phyloP scores from a whole-genome alignment of 2,888 invertebrate species.

The Crocallis elinguaria region DNA sequence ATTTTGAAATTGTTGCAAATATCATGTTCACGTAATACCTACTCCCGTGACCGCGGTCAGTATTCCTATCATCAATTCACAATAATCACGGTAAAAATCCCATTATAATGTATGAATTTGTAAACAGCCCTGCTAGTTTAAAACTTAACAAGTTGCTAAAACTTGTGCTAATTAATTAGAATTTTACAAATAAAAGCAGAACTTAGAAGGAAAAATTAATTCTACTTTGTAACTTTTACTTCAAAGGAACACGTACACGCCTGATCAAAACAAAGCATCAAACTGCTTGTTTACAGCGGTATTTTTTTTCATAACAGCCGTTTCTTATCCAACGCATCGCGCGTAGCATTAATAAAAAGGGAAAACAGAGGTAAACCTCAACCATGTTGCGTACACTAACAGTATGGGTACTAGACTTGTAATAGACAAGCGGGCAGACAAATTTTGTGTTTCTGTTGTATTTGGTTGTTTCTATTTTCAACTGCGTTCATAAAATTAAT shows the following conservation, averaged over 20 bases:
- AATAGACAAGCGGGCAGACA: background rate
- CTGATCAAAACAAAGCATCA: conserved; percentile 28
- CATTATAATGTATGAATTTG: too few species aligned
- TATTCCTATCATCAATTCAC: too few species aligned
- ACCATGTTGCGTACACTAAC: background rate
- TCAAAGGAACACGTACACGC: conserved; percentile 12
- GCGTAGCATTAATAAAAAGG: conserved; percentile 42
- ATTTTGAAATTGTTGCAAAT: too few species aligned
- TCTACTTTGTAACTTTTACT: background rate
- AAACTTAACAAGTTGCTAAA: too few species aligned
- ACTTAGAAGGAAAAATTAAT: background rate
- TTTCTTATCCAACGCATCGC: conserved; percentile 40
- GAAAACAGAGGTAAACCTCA: conserved; percentile 46
- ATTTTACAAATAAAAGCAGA: background rate
- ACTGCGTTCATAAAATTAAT: too few species aligned
- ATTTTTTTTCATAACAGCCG: conserved; percentile 37
- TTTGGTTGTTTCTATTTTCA: too few species aligned
- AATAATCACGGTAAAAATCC: too few species aligned
- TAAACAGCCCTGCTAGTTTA: too few species aligned
- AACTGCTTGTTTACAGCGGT: conserved; percentile 35
- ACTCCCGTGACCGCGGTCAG: too few species aligned
- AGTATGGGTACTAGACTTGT: conserved; percentile 6
- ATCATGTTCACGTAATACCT: too few species aligned
- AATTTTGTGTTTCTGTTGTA: background rate
- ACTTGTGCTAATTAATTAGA: too few species aligned